A percentile compares a stretch with the other conserved stretches of the same genome.
Evolutionary conservation across 1,140 invertebrate genomes (phyloP).

Genomic region (Neodiprion lecontei): DNA sequence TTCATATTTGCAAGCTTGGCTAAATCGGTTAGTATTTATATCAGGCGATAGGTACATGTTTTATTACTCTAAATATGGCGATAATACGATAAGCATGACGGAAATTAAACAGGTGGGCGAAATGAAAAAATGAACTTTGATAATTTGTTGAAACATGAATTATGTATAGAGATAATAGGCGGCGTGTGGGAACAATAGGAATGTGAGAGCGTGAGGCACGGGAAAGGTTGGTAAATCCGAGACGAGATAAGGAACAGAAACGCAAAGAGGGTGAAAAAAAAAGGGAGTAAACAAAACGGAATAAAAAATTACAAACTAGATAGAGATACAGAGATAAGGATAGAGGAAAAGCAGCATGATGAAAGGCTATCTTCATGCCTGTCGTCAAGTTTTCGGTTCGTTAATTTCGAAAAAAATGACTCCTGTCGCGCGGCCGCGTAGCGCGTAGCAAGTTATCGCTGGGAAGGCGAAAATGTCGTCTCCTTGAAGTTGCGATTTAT

Average conservation of each 20-base stretch:
- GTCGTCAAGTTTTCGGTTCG: conserved; percentile 2
- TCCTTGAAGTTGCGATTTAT: neutral
- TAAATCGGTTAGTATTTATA: too few relatives aligned
- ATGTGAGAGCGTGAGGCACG: neutral
- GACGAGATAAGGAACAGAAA: too few relatives aligned
- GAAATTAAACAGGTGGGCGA: too few relatives aligned
- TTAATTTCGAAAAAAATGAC: neutral
- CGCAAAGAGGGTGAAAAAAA: too few relatives aligned
- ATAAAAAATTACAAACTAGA: neutral
- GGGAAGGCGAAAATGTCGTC: neutral
- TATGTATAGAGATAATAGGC: too few relatives aligned
- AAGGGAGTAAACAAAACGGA: neutral
- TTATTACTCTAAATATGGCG: too few relatives aligned
- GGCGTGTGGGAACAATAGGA: neutral
- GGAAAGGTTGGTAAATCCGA: too few relatives aligned
- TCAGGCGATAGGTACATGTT: too few relatives aligned
- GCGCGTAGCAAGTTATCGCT: neutral
- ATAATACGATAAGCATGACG: too few relatives aligned
- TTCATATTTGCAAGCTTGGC: too few relatives aligned
- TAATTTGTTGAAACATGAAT: too few relatives aligned
- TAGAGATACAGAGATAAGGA: neutral
- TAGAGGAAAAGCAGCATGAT: neutral
- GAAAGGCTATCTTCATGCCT: neutral
- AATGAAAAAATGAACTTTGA: too few relatives aligned
- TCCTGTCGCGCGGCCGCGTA: neutral